Conservation (phyloP, 2,797 vertebrate genomes). For the Manis javanica region DNA sequence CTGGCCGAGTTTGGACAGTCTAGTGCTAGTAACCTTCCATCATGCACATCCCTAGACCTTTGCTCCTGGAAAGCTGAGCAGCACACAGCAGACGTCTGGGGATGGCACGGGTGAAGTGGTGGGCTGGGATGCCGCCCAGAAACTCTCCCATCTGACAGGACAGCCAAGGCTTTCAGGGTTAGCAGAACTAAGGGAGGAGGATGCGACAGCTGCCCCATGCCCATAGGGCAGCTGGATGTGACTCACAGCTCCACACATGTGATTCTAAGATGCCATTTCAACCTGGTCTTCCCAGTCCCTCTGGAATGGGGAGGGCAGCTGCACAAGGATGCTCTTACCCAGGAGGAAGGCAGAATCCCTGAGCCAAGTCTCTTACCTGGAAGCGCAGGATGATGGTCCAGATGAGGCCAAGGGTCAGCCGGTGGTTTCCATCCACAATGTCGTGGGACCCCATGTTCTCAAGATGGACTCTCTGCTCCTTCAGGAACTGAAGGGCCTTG, state of each 20-base stretch:
- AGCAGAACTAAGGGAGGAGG: neutral
- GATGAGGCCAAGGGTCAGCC: conserved; percentile 96
- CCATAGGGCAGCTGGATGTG: too few relatives aligned
- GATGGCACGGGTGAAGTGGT: neutral
- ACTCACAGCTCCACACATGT: neutral
- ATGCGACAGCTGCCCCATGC: neutral
- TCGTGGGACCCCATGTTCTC: conserved; percentile 99
- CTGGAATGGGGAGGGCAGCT: neutral
- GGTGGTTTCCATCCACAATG: conserved; percentile 98
- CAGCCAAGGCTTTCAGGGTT: neutral
- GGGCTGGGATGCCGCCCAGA: neutral
- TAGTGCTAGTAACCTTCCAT: neutral
- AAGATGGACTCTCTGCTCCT: conserved; percentile 97
- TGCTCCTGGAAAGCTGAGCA: neutral
- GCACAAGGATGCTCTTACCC: neutral
- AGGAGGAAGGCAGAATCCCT: neutral
- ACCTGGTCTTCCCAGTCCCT: neutral
- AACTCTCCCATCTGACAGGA: neutral
- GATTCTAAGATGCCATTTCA: neutral
- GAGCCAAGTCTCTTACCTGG: conserved; percentile 84
- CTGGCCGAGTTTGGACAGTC: neutral
- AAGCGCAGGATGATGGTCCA: conserved; percentile 99
- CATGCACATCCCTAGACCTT: neutral
- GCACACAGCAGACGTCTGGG: neutral
- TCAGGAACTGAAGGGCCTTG: conserved; percentile 96